Percentiles rank a stretch among this genome's conserved stretches.
phyloP scores from a whole-genome alignment of 2,888 invertebrate genomes.

The Phragmatobia fuliginosa region DNA sequence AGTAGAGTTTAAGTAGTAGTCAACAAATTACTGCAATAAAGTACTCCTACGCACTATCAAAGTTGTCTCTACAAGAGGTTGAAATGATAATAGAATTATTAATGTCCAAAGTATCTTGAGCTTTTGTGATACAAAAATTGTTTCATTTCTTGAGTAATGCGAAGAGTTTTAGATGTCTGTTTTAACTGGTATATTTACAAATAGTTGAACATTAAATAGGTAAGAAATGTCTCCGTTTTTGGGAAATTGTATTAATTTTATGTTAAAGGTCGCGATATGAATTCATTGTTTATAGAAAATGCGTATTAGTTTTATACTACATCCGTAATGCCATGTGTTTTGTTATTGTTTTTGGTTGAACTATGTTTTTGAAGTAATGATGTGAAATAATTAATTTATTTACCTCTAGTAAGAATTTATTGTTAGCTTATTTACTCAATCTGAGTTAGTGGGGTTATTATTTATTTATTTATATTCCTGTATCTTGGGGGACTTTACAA shows the following conservation, averaged over 20 bases:
- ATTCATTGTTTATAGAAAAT: constrained; percentile 21
- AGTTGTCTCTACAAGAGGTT: constrained; percentile 46
- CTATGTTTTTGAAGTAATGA: not conserved
- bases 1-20: constrained; percentile 20
- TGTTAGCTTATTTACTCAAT: not conserved
- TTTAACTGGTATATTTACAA: constrained; percentile 19
- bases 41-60: constrained; percentile 46
- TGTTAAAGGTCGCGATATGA: constrained; percentile 28
- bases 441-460: no score
- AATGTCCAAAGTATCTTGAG: constrained; percentile 30
- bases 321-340: not conserved
- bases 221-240: constrained; percentile 32
- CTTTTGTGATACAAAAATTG: constrained; percentile 4
- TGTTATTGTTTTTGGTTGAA: not conserved
- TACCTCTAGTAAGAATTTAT: not conserved
- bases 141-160: not conserved
- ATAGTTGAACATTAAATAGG: constrained; percentile 22
- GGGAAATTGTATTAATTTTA: constrained; percentile 30
- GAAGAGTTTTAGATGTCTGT: not conserved
- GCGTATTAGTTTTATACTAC: constrained; percentile 20
- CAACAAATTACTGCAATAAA: constrained; percentile 31
- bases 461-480: no score
- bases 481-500: no score
- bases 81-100: constrained; percentile 46
- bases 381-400: not conserved